A percentile compares a stretch with the other conserved stretches of the same genome.
These are phyloP conservation scores for Peromyscus californicus DNA, from an alignment of 2,113 vertebrate species.

Conservation along the genomic window DNA sequence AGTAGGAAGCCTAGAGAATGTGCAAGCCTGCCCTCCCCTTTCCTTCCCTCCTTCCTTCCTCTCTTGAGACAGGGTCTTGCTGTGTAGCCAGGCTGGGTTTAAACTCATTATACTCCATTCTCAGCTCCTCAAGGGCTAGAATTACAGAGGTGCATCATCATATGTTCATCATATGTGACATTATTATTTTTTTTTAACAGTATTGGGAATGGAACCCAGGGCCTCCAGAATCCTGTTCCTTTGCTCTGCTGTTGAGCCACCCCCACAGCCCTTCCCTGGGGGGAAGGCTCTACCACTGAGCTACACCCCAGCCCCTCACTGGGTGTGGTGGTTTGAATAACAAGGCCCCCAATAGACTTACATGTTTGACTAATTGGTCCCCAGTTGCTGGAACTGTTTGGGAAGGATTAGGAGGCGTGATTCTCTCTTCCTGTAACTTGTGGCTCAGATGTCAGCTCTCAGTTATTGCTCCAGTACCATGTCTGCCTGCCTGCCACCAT, in stretches of 20 bases:
- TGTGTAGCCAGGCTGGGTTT: background rate
- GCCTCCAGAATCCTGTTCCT: background rate
- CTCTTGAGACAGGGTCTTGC: background rate
- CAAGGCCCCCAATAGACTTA: background rate
- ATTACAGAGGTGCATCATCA: background rate
- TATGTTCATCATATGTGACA: background rate
- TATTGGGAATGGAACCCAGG: background rate
- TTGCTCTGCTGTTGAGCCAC: background rate
- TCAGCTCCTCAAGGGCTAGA: background rate
- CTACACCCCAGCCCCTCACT: background rate
- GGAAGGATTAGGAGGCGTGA: background rate
- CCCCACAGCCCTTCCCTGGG: background rate
- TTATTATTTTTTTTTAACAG: too few species aligned
- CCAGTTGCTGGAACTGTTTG: background rate
- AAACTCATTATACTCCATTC: background rate
- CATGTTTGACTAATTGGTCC: background rate
- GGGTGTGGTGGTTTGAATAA: background rate
- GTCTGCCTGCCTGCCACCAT: background rate
- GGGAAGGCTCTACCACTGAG: background rate
- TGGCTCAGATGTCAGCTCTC: background rate
- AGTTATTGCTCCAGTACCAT: background rate
- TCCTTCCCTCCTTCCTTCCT: background rate
- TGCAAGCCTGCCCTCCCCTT: background rate
- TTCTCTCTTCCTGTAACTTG: background rate
- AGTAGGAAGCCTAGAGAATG: background rate